phyloP scores from a whole-genome alignment of 2,888 invertebrate species.

The Pseudococcus longispinus region DNA sequence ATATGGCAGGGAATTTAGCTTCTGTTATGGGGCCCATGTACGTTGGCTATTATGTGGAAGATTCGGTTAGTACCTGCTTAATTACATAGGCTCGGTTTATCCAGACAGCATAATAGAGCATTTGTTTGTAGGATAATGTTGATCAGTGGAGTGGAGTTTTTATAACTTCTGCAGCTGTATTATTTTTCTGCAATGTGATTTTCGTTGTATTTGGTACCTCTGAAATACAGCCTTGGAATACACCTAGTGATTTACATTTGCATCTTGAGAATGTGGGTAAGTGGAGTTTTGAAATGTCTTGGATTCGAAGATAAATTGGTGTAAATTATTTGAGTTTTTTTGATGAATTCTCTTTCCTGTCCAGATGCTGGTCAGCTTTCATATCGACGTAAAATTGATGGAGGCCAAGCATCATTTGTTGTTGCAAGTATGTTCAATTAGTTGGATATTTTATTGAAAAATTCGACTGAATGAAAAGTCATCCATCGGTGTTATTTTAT shows the following conservation, averaged over 20 bases:
- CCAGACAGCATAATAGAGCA: background rate
- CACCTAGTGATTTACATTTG: conserved; percentile 47
- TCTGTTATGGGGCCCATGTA: conserved; percentile 33
- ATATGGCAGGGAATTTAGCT: conserved; percentile 23
- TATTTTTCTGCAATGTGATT: conserved; percentile 23
- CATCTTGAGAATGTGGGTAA: conserved; percentile 35
- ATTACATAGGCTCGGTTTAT: background rate
- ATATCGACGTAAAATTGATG: background rate
- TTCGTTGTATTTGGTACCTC: conserved; percentile 34
- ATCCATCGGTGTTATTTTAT: background rate
- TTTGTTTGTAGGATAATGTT: background rate
- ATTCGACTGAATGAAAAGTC: background rate
- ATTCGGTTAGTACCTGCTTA: background rate
- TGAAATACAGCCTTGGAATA: conserved; percentile 54
- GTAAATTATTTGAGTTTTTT: no score
- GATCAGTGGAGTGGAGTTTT: conserved; percentile 43
- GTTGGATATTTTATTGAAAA: background rate
- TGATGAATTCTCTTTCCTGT: background rate
- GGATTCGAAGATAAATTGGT: no score
- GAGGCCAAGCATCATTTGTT: background rate
- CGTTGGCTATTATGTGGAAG: conserved; percentile 2
- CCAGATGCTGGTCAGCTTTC: background rate
- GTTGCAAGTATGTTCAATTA: background rate
- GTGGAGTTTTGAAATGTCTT: background rate
- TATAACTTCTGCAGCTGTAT: background rate